Percentiles rank a stretch among this genome's conserved stretches.
Conservation (phyloP, 2,888 invertebrate genomes). For the Nemoura dubitans region DNA sequence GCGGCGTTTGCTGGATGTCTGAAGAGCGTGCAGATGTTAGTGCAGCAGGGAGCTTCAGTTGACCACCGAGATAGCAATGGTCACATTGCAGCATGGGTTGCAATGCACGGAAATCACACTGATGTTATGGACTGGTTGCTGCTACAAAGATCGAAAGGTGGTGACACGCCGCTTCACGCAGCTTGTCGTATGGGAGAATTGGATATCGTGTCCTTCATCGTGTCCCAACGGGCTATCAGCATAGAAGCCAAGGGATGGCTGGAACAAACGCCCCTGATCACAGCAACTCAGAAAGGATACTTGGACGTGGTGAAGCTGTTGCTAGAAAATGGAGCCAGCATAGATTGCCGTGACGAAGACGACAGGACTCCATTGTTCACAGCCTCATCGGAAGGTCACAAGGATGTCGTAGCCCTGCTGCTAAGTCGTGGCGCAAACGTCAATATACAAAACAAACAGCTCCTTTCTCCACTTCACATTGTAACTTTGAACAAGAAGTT, state of each 20-base stretch:
- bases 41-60: background rate
- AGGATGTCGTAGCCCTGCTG: too few relatives aligned
- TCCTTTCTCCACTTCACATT: background rate
- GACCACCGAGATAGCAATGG: background rate
- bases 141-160: background rate
- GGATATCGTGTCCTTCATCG: too few relatives aligned
- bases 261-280: background rate
- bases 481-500: background rate
- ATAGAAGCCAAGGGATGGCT: background rate
- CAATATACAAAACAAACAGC: background rate
- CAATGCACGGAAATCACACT: background rate
- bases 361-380: background rate
- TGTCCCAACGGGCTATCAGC: background rate
- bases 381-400: background rate
- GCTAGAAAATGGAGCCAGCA: background rate
- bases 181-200: background rate
- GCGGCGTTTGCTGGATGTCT: background rate
- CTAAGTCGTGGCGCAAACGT: too few relatives aligned
- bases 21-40: background rate
- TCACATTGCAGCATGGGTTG: background rate
- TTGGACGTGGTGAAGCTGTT: background rate
- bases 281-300: background rate
- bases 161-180: background rate
- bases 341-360: background rate
- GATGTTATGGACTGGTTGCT: background rate